A percentile compares a stretch with the other conserved stretches of the same genome.
These are phyloP conservation scores for Caerostris darwini DNA, from an alignment of 1,140 invertebrate species.

Conservation along the genomic window DNA sequence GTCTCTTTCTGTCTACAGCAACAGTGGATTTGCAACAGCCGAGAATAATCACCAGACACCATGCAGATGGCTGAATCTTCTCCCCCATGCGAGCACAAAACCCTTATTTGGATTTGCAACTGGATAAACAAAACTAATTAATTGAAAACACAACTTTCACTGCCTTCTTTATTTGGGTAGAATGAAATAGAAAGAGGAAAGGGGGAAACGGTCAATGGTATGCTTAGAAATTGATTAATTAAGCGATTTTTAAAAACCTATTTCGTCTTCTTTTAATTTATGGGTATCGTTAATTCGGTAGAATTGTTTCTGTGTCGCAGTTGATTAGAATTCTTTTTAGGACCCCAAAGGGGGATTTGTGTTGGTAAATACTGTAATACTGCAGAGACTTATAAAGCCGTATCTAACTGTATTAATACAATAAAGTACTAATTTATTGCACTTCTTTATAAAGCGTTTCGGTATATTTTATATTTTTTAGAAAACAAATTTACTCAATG, in stretches of 20 bases:
- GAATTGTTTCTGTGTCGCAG: neutral
- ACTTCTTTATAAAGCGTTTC: neutral
- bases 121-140: slow-evolving; percentile 8
- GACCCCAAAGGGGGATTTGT: neutral
- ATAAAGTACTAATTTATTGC: neutral
- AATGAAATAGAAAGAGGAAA: neutral
- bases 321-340: neutral
- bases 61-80: neutral
- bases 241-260: neutral
- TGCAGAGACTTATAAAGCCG: neutral
- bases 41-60: neutral
- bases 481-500: no score
- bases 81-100: neutral
- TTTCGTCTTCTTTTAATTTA: neutral
- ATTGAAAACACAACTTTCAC: neutral
- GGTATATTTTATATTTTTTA: no score
- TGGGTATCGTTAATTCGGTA: neutral
- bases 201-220: neutral
- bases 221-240: neutral
- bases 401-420: neutral
- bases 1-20: neutral
- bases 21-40: neutral
- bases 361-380: neutral
- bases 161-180: neutral
- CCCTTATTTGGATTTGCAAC: neutral